Conservation (phyloP, 2,797 vertebrate genomes). For the Gorsachius magnificus region DNA sequence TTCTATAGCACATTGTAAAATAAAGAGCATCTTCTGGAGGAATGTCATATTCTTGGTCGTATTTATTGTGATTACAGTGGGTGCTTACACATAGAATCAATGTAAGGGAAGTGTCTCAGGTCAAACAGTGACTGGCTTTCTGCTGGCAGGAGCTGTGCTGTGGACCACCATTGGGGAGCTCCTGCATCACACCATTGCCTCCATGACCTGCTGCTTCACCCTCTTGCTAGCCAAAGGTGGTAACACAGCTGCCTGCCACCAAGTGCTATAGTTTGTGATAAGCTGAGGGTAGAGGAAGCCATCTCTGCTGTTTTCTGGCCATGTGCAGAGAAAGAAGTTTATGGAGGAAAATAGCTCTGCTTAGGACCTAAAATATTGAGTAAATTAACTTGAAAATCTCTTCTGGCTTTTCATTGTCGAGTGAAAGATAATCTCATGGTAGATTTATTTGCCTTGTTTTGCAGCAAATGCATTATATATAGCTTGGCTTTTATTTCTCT, state of each 20-base stretch:
- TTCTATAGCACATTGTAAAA: background rate
- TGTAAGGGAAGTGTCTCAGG: background rate
- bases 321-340: background rate
- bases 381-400: background rate
- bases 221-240: background rate
- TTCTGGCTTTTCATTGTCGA: background rate
- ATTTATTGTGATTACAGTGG: background rate
- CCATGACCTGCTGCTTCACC: background rate
- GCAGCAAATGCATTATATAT: background rate
- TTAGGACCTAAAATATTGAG: background rate
- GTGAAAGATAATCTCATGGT: background rate
- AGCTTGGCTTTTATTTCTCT: background rate
- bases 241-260: background rate
- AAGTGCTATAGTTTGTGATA: background rate
- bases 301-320: background rate
- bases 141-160: too few species aligned
- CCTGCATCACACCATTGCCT: background rate
- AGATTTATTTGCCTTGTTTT: constrained; percentile 13
- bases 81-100: background rate
- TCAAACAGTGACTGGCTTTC: too few species aligned
- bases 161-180: background rate
- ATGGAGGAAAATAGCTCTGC: background rate
- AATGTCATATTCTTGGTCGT: background rate
- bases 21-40: background rate
- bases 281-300: background rate